Evolutionary conservation across 2,888 invertebrate species (phyloP), one percentile per base, ranked within the genome.

Genomic region (Frankliniella intonsa): DNA sequence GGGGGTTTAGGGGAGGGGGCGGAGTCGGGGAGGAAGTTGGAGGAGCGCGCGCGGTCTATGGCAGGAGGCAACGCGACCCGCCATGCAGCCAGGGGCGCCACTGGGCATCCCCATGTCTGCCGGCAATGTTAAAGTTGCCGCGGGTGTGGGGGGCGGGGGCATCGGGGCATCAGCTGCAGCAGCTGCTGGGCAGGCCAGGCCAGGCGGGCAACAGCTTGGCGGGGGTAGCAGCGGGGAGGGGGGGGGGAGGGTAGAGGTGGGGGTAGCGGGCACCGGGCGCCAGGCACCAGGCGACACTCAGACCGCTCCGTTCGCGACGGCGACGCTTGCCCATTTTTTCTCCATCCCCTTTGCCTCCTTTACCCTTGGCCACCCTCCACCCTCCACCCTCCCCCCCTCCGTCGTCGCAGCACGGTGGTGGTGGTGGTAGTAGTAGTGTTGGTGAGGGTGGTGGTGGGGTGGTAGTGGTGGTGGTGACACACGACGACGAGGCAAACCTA

Each of bases 301-400:
- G n/a, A n/a, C n/a, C n/a, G n/a, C n/a, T n/a, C n/a, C n/a, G n/a
- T n/a, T n/a, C n/a, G n/a, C n/a, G n/a, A n/a, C n/a, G n/a, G n/a
- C n/a, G n/a, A n/a, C n/a, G n/a, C n/a, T n/a, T n/a, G n/a, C n/a
- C n/a, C n/a, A n/a, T n/a, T n/a, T n/a, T n/a, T n/a, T n/a, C n/a
- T n/a, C n/a, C n/a, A n/a, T n/a, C n/a, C n/a, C n/a, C n/a, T n/a
- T n/a, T n/a, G n/a, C n/a, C n/a, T n/a, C 50, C 82, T 82, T 83
- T 82, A 83, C 80, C 82, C 83, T 83, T 82, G 82, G 80, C 84
- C 80, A 81, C 81, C 81, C n/a, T 80, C 82, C 82, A 81, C 82
- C 82, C 83, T 83, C 83, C 82, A 83, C 84, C 83, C 84, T 83
- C 84, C 12, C 38, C 27, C 62, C 81, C 49, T 22, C 27, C 50